A percentile compares a stretch with the other conserved stretches of the same genome.
Evolutionary conservation across 2,888 invertebrate genomes (phyloP).

Genomic region (Zaprionus lineosus): DNA sequence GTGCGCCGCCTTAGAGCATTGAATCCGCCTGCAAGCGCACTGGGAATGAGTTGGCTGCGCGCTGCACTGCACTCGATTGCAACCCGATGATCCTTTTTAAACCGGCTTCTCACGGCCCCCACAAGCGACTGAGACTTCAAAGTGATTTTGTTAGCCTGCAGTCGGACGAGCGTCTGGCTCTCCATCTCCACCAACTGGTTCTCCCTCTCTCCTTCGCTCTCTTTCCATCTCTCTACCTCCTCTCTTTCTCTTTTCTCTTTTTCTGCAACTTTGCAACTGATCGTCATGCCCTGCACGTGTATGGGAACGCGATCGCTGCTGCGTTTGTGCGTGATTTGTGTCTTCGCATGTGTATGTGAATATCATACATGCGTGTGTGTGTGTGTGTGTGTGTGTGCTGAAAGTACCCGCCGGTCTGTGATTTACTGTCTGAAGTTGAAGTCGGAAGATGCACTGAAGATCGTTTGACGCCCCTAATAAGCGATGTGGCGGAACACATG

Average conservation of each 20-base stretch:
- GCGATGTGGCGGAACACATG: conserved; percentile 57
- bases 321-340: background rate
- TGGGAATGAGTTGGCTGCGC: no score
- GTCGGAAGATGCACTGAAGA: conserved; percentile 28
- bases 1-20: background rate
- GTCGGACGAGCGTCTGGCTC: conserved; percentile 20
- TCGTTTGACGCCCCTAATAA: conserved; percentile 56
- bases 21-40: conserved; percentile 21
- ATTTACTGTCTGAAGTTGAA: conserved; percentile 54
- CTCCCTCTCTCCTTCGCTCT: conserved; percentile 23
- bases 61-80: no score
- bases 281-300: conserved; percentile 57
- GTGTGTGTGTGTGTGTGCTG: conserved; percentile 4
- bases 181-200: conserved; percentile 56
- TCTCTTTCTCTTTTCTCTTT: conserved; percentile 17
- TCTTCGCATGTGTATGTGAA: no score
- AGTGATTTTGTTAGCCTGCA: conserved; percentile 17
- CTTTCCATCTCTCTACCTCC: no score
- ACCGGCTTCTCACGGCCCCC: conserved; percentile 48
- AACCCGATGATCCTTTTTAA: conserved; percentile 47
- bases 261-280: conserved; percentile 45
- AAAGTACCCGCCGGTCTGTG: conserved; percentile 37
- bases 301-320: conserved; percentile 8
- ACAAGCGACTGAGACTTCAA: conserved; percentile 48
- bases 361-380: no score